Evolutionary conservation across 2,113 vertebrate species (phyloP), one percentile per base, ranked within the genome.

Genomic region (Polypterus bichir): DNA sequence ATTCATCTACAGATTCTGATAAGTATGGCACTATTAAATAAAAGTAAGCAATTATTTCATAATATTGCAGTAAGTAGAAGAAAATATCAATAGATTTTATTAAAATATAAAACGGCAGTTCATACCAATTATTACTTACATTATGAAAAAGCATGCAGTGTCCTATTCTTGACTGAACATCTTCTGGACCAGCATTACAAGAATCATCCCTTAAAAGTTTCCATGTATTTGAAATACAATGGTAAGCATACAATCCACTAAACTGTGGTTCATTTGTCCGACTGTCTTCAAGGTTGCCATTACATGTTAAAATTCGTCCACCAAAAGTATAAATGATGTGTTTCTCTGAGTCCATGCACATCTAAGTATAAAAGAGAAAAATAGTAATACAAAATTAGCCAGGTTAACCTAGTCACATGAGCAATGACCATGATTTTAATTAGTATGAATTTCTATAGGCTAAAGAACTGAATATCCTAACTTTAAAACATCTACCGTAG

Each of bases 291-390:
- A 97, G 89, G 0, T 88, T 97, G 71, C 94, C 94, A 1, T 95
- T 98, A 64, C 95, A 98, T 0, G 95, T 97, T 77, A 99, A 81
- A 72, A 99, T 98, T 44, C 96, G 86, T 2, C 96, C 96, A 1
- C 95, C 96, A 4, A 99, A 99, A 0, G 96, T 98, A 74, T 99
- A 98, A 71, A 99, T 98, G 95, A 98, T 99, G 73, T 99, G 96
- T 70, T 97, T 97, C 74, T 98, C 96, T 0, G 96, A 97, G 83
- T 99, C 95, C 96, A 99, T 99, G 68, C 95, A 99, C 96, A 99
- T 98, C 96, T 98, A 76, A 8, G 68, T 70, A 54, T 62, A 62
- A 48, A 46, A 62, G 4, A 1, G 8, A 27, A 27, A 27, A 27
- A 27, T 27, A 27, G 27, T 2, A 27, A 27, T 27, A 4, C 3